These are phyloP conservation scores for Drosophila longiperda DNA, from an alignment of 2,888 invertebrate species.

Conservation along the genomic window DNA sequence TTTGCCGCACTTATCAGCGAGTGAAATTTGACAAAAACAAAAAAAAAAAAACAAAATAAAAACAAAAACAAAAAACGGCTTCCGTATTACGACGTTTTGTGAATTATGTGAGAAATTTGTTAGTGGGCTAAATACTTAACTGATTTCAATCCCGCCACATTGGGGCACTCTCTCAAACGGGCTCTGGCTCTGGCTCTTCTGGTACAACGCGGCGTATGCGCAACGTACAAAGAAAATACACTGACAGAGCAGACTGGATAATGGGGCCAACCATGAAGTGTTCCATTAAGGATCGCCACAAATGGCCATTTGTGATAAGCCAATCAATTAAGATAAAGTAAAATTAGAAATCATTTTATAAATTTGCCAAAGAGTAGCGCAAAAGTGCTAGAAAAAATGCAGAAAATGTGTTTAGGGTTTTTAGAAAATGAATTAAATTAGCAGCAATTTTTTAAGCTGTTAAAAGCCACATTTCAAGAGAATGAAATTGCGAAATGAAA, in stretches of 20 bases:
- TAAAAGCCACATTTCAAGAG: background rate
- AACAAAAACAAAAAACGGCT: slow-evolving; percentile 57
- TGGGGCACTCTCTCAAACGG: background rate
- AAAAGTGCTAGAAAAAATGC: slow-evolving; percentile 32
- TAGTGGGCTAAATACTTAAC: slow-evolving; percentile 64
- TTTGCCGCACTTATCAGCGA: slow-evolving; percentile 61
- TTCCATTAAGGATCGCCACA: slow-evolving; percentile 32
- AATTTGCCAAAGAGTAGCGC: slow-evolving; percentile 4
- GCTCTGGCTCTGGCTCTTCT: background rate
- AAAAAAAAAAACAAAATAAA: background rate
- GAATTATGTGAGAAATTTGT: slow-evolving; percentile 78
- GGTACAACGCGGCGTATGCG: slow-evolving; percentile 29
- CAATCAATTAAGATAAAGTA: slow-evolving; percentile 41
- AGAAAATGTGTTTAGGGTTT: background rate
- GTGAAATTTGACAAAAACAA: slow-evolving; percentile 57
- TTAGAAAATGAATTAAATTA: background rate
- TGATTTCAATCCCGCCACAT: slow-evolving; percentile 35
- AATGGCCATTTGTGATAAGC: slow-evolving; percentile 42
- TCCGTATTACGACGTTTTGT: slow-evolving; percentile 81
- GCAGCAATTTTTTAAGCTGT: background rate
- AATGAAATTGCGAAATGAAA: background rate
- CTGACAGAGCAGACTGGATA: background rate
- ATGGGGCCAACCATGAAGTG: slow-evolving; percentile 35
- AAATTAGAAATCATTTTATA: slow-evolving; percentile 10
- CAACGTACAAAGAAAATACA: slow-evolving; percentile 1